Conservation (phyloP, 2,888 invertebrate genomes). For the Hirtodrosophila cameraria region DNA sequence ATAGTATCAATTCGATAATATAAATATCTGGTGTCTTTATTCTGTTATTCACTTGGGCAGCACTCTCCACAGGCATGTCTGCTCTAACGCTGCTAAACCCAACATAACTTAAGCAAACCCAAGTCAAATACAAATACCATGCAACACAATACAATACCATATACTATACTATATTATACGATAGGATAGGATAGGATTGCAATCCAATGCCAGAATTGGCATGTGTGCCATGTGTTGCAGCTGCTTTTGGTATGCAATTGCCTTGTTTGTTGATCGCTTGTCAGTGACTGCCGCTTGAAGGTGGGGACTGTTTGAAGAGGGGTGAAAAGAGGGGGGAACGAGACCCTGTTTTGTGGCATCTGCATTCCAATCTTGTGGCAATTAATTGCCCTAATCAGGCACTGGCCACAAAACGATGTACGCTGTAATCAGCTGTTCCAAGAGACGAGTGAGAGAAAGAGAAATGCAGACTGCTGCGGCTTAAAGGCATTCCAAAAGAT, state of each 20-base stretch:
- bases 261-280: constrained; percentile 26
- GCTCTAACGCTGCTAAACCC: too few species aligned
- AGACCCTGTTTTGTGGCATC: constrained; percentile 27
- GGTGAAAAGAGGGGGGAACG: background rate
- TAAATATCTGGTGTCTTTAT: too few species aligned
- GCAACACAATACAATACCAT: constrained; percentile 24
- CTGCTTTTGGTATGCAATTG: constrained; percentile 34
- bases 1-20: too few species aligned
- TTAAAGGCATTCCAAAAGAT: constrained; percentile 55
- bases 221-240: constrained; percentile 57
- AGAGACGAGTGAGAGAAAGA: constrained; percentile 21
- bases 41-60: too few species aligned
- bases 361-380: constrained; percentile 61
- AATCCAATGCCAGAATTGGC: constrained; percentile 50
- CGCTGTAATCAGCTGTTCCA: constrained; percentile 73
- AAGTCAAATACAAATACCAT: constrained; percentile 5
- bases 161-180: too few species aligned
- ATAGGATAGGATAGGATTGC: too few species aligned
- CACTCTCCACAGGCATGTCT: too few species aligned
- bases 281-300: background rate
- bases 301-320: background rate
- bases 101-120: background rate
- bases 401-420: constrained; percentile 52
- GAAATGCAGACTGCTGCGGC: constrained; percentile 20
- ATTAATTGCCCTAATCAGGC: constrained; percentile 79